Base-by-base conservation (phyloP, 2,888 invertebrate species). In the Azorinus chamasolen region DNA sequence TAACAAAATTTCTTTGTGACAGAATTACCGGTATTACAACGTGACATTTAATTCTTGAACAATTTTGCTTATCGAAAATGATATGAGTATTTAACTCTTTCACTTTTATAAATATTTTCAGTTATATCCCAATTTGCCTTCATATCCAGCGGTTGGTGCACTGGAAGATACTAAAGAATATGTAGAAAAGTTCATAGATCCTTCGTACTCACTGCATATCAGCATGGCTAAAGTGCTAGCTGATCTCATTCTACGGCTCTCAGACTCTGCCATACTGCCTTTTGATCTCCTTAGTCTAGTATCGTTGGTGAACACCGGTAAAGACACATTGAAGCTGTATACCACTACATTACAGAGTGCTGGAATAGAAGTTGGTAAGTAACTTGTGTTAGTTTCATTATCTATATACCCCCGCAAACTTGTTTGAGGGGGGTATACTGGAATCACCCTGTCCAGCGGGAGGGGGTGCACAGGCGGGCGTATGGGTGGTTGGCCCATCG, bases 91-190 rank as follows among this genome's bases (percentile, higher is more conserved):
- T n/a, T n/a, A n/a, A n/a, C n/a, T n/a, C n/a, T n/a, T n/a, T n/a
- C n/a, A n/a, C 16, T 8, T 57, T 51, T 46, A 12, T 4, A 25
- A 24, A 43, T 50, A 54, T 16, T 72, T 81, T 25, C 81, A 90
- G 89, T 62, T 76, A 14, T 88, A 88, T 72, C 78, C 79, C 6
- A 66, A 81, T 63, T 63, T 90, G 6, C 86, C 87, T 10, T 86
- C 85, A 8, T 92, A 92, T 70, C 92, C 93, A 6, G 91, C 88
- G 8, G 90, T 92, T 76, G 93, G 92, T 70, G 93, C 93, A 0
- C 84, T 91, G 24, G 91, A 91, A 46, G 93, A 93, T 57, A 93
- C 91, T 1, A 91, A 90, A 72, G 86, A 91, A 43, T 90, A 93
- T 68, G 84, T 93, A 45, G 83, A 85, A 27, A 86, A 75, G 20